These are phyloP conservation scores for Perithous albicinctus DNA, from an alignment of 2,888 invertebrate species.

Conservation along the genomic window DNA sequence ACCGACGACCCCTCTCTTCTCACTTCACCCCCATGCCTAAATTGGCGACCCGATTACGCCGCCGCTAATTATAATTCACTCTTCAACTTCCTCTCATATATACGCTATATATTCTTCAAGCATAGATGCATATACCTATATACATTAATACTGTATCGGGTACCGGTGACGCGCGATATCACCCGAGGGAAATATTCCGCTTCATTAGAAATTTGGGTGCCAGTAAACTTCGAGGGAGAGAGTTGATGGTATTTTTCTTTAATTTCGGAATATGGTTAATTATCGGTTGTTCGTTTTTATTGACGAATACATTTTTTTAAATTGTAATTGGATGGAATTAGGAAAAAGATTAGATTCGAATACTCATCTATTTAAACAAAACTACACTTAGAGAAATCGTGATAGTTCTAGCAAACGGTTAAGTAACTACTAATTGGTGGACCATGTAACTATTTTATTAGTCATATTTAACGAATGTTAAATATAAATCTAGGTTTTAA, in stretches of 20 bases:
- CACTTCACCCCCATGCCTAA: conserved; percentile 45
- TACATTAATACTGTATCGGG: conserved; percentile 17
- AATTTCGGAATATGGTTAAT: neutral
- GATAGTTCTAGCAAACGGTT: no score
- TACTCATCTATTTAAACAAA: no score
- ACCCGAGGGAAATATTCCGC: conserved; percentile 61
- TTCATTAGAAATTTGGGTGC: conserved; percentile 63
- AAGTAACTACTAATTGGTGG: no score
- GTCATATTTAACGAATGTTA: no score
- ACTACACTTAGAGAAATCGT: no score
- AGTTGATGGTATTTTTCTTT: conserved; percentile 15
- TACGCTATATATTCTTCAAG: neutral
- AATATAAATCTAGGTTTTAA: no score
- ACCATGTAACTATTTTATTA: no score
- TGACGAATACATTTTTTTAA: no score
- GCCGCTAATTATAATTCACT: conserved; percentile 67
- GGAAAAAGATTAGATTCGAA: no score
- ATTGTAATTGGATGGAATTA: no score
- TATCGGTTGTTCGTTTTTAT: no score
- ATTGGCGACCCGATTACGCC: conserved; percentile 67
- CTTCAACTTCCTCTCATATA: conserved; percentile 48
- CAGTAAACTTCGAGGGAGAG: conserved; percentile 20
- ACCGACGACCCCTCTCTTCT: conserved; percentile 48
- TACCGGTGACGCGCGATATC: conserved; percentile 58
- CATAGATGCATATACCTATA: conserved; percentile 14